These are phyloP conservation scores for Ophion costatus DNA, from an alignment of 2,888 invertebrate genomes.

Conservation along the genomic window DNA sequence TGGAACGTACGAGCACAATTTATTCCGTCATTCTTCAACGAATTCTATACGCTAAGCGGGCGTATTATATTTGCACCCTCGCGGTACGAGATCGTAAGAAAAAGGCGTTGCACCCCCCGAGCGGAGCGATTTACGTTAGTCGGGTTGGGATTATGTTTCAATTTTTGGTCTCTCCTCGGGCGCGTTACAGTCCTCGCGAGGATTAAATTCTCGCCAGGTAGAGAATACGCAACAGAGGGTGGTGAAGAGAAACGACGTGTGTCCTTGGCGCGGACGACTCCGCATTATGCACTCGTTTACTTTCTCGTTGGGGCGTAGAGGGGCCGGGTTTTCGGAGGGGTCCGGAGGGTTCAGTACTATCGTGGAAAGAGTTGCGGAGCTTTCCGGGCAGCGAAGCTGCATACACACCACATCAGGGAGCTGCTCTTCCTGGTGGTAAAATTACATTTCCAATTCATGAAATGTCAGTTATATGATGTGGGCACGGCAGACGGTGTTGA, in stretches of 20 bases:
- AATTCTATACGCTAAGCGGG: too few species aligned
- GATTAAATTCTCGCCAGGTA: conserved; percentile 10
- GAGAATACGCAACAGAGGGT: too few species aligned
- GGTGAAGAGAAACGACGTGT: conserved; percentile 47
- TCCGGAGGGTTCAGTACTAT: conserved; percentile 67
- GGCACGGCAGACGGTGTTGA: conserved; percentile 53
- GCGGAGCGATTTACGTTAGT: too few species aligned
- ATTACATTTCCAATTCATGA: conserved; percentile 83
- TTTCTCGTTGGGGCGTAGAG: conserved; percentile 71
- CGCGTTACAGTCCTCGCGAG: background rate
- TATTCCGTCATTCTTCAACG: too few species aligned
- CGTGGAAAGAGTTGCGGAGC: conserved; percentile 79
- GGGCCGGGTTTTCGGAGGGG: background rate
- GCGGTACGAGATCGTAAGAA: too few species aligned
- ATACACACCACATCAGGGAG: conserved; percentile 22
- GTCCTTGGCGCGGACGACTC: conserved; percentile 55
- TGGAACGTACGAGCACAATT: too few species aligned
- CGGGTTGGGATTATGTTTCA: background rate
- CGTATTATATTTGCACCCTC: too few species aligned
- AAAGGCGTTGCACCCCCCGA: too few species aligned
- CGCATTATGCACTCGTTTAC: conserved; percentile 81
- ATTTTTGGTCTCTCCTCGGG: conserved; percentile 1
- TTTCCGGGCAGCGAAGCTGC: conserved; percentile 59
- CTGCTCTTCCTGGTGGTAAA: conserved; percentile 75
- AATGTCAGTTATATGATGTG: conserved; percentile 80